Percentiles rank a stretch among this genome's conserved stretches.
Conservation (phyloP, 2,888 invertebrate genomes). For the Heliconius charithonia region DNA sequence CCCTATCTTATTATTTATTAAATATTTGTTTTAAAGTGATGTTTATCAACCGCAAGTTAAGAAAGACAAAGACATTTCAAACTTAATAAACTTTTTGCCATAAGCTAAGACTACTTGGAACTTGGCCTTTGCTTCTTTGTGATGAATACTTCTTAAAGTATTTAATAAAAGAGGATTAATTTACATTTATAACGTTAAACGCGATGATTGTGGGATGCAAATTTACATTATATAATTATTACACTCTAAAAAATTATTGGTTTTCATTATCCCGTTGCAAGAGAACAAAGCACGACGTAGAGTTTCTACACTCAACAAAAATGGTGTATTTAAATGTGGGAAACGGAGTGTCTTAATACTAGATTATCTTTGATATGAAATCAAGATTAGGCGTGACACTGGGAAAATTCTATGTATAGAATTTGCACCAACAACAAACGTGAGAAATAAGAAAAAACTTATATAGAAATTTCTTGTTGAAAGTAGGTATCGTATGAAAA, state of each 20-base stretch:
- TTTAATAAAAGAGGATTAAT: not conserved
- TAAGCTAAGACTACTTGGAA: constrained; percentile 18
- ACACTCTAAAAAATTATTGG: not conserved
- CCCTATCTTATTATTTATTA: not conserved
- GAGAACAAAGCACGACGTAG: not conserved
- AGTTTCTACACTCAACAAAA: no score
- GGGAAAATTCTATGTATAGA: no score
- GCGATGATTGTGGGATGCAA: not conserved
- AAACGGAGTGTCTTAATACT: no score
- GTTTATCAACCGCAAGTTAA: constrained; percentile 4
- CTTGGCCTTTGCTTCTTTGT: constrained; percentile 1
- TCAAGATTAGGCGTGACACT: no score
- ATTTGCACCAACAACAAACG: no score
- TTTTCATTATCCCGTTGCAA: not conserved
- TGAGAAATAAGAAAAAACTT: no score
- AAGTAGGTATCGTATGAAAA: not conserved
- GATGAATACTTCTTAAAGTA: not conserved
- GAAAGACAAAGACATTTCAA: constrained; percentile 31
- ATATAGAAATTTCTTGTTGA: no score
- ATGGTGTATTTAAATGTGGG: no score
- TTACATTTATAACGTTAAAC: not conserved
- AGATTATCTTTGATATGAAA: no score
- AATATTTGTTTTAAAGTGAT: not conserved
- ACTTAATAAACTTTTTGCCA: constrained; percentile 39
- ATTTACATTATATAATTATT: not conserved